Base-by-base conservation (phyloP, 2,113 vertebrate genomes). In the Heterotilapia buettikoferi region DNA sequence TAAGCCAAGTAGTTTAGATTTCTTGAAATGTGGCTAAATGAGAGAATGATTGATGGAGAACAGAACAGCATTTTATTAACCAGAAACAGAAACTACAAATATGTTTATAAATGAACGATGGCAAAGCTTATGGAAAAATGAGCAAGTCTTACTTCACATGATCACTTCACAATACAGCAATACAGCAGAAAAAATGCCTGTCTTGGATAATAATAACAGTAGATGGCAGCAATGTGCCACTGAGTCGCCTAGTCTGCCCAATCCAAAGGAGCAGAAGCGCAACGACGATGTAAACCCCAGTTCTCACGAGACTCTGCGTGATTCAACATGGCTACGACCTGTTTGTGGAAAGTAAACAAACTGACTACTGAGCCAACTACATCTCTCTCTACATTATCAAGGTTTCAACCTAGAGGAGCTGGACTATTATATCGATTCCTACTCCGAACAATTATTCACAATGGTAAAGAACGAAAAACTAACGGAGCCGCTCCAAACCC, bases 1-100 rank as follows among this genome's bases (percentile, higher is more conserved):
- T 66, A 1, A 66, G 1, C 33, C 10, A 38, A 0, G 19, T 21
- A 0, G 33, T 38, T 66, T 66, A 3, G 4, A 21, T 66, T 38
- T 66, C 61, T 66, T 66, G 33, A 38, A 38, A 66, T 13, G 31
- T 66, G 61, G 61, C 0, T 13, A 38, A 66, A 66, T 21, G 33
- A 40, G 33, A 21, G 63, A 38, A n/a, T n/a, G 61, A 21, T 13
- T 38, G 19, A 21, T 68, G 33, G 63, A 40, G 11, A 40, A 40
- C 61, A 68, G 6, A 38, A 38, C 7, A 68, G 19, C 18, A 2
- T 33, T 63, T 61, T 36, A 36, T 33, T 63, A 3, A 68, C 21
- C 19, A 68, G 63, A 38, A 68, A 66, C 31, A n/a, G 2, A 66
- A 66, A 66, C 31, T n/a, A 38, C 29, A 66, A 40, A 40, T 68